Percentiles rank a stretch among this genome's conserved stretches.
These are phyloP conservation scores for Eurypyga helias DNA, from an alignment of 2,113 vertebrate species.

Conservation along the genomic window DNA sequence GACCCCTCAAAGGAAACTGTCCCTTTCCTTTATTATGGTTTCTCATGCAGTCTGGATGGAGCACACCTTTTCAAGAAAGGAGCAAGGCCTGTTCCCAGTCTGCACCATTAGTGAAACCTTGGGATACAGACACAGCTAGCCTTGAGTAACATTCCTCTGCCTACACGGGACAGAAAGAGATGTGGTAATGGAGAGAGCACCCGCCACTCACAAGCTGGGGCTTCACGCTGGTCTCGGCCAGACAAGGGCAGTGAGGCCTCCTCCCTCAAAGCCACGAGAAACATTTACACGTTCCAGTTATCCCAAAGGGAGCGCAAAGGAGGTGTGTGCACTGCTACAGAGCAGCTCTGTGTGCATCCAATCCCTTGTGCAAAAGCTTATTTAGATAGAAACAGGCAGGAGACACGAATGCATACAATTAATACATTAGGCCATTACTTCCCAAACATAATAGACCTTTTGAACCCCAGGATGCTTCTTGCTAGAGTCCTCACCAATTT, in stretches of 20 bases:
- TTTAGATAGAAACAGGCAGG: background rate
- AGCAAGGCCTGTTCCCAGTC: background rate
- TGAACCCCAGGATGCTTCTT: background rate
- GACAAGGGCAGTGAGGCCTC: background rate
- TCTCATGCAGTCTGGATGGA: background rate
- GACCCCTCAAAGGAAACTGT: background rate
- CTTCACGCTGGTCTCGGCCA: background rate
- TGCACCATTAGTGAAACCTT: background rate
- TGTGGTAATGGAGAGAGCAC: background rate
- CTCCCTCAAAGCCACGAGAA: background rate
- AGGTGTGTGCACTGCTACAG: background rate
- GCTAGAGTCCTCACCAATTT: background rate
- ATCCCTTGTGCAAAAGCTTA: background rate
- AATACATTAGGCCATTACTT: background rate
- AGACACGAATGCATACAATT: background rate
- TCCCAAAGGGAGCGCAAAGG: background rate
- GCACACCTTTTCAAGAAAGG: background rate
- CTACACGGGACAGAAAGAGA: background rate
- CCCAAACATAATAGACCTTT: background rate
- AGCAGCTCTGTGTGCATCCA: background rate
- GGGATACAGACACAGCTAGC: background rate
- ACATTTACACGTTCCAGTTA: background rate
- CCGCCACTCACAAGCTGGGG: background rate
- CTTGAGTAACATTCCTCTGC: background rate
- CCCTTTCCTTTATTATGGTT: background rate